Conservation (phyloP, 2,888 invertebrate genomes). For the Hemicrepidius hirtus region DNA sequence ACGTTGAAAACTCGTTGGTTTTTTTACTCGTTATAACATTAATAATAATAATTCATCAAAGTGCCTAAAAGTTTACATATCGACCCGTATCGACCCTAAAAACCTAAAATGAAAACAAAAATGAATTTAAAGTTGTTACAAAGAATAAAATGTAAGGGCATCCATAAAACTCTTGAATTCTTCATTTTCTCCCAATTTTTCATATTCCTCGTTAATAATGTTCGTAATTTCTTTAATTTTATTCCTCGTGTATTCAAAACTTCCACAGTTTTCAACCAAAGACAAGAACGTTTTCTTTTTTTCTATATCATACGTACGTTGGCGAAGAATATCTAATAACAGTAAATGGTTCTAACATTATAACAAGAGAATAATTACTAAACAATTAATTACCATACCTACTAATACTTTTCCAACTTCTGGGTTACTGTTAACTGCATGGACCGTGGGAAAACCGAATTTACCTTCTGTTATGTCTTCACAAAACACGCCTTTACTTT, state of each 20-base stretch:
- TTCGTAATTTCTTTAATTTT: neutral
- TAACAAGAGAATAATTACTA: no score
- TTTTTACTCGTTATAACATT: no score
- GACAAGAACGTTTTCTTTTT: neutral
- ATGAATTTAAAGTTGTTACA: no score
- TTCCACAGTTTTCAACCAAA: neutral
- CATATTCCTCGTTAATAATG: neutral
- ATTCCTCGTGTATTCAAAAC: neutral
- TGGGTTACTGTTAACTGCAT: neutral
- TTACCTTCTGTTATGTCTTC: neutral
- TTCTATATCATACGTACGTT: neutral
- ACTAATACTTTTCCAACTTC: constrained; percentile 71
- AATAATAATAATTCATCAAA: no score
- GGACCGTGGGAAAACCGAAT: neutral
- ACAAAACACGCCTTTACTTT: constrained; percentile 83
- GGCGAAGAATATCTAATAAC: neutral
- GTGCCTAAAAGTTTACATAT: no score
- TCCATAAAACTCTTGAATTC: neutral
- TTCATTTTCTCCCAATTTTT: neutral
- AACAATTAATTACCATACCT: constrained; percentile 75
- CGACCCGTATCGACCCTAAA: no score
- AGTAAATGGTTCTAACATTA: neutral
- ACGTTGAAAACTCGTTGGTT: no score
- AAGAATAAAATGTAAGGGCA: no score
- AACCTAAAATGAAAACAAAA: no score